phyloP scores from a whole-genome alignment of 2,888 invertebrate species.

The Drosophila engyochracea region DNA sequence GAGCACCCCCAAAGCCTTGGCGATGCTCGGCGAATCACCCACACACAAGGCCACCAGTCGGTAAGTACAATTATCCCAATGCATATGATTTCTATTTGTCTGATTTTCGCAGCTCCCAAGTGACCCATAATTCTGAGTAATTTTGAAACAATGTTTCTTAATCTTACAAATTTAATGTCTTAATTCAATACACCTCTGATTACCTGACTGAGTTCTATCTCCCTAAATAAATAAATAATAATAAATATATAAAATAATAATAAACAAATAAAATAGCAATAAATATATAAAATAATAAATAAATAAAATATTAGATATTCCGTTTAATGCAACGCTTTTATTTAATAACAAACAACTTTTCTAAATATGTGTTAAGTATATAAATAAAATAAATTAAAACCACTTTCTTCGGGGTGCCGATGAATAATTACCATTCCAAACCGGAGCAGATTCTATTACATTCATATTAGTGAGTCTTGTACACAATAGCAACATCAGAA shows the following conservation, averaged over 20 bases:
- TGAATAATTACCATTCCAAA: background rate
- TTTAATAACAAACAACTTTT: background rate
- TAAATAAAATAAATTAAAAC: background rate
- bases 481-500: background rate
- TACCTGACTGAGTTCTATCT: background rate
- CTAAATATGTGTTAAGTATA: background rate
- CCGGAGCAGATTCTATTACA: background rate
- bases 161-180: background rate
- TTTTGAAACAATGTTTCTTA: background rate
- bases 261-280: background rate
- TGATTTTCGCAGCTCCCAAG: constrained; percentile 12
- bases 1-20: constrained; percentile 42
- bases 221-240: constrained; percentile 10
- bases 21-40: constrained; percentile 61
- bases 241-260: background rate
- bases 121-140: background rate
- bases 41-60: constrained; percentile 68
- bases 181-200: background rate
- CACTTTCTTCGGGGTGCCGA: background rate
- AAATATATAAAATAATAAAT: constrained; percentile 3
- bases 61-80: constrained; percentile 59
- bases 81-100: constrained; percentile 28
- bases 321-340: background rate
- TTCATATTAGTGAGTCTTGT: background rate
- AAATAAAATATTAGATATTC: background rate